Evolutionary conservation across 2,113 vertebrate species (phyloP), one percentile per base, ranked within the genome.

Genomic region (Progne subis): DNA sequence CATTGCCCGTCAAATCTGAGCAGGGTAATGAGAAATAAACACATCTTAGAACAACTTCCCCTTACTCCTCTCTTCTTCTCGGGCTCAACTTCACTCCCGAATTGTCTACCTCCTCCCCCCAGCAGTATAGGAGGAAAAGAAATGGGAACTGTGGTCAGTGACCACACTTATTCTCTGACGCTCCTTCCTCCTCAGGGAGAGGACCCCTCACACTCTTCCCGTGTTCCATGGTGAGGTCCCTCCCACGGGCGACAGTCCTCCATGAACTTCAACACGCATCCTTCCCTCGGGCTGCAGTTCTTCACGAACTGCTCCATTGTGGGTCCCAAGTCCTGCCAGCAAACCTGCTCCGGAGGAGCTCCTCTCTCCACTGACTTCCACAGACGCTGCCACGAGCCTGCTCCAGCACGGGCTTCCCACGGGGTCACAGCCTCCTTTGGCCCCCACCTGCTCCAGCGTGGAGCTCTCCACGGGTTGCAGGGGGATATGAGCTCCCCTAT

Each of bases 401-500:
- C 18, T 72, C 67, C 52, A 37, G 59, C 31, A 20, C 19, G 5
- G 41, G 15, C 47, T 53, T 55, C 74, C 64, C n/a, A 44, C 5
- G 8, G 8, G 34, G 14, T 57, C 76, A 44, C 75, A 34, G 67
- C 29, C 43, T 49, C n/a, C 59, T 37, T 9, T 34, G 59, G 67
- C 57, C 49, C 8, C 20, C 29, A 18, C 24, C 49, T 63, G 57
- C 75, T 80, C 16, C 50, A 24, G 49, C 1, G 12, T n/a, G n/a
- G 19, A 28, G 12, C 2, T 28, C 47, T 39, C 47, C 56, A 19
- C 0, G 23, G 65, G 12, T 5, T n/a, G 47, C 74, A 47, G 84
- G 18, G 23, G 9, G 8, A 46, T 23, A 1, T 5, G 0, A 12
- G 21, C 12, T 75, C 31, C 29, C 43, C 59, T 2, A 1, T 7